Base-by-base conservation (phyloP, 2,888 invertebrate species). In the Sicus ferrugineus region DNA sequence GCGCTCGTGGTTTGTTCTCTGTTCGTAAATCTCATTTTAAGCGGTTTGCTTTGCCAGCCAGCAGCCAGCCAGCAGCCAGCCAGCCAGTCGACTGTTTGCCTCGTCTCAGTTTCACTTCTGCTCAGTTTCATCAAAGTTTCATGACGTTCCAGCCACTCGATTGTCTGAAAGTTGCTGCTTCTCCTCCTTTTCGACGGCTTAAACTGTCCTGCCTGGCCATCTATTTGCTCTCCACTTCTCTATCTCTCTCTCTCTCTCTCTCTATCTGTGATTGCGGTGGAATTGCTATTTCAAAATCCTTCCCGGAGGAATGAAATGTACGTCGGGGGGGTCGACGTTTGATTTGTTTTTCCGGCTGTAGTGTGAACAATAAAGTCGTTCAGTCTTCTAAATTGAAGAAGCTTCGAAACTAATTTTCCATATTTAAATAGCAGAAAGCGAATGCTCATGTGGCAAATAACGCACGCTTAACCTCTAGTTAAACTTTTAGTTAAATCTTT, bases 101-200 rank as follows among this genome's bases (percentile, higher is more conserved):
- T 66, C 48, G 68, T 52, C 38, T 38, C 61, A 61, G n/a, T 61
- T 61, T 23, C 2, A n/a, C n/a, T n/a, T n/a, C n/a, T n/a, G 26
- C 5, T n/a, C 42, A 59, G 63, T 65, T 65, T 21, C 68, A 52
- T 68, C 42, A 61, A 68, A 71, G 68, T 68, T 68, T 64, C 30
- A 52, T 71, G 70, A 23, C 65, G 59, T 68, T 68, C 65, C 65
- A 65, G 42, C 65, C 65, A 65, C 68, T 68, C 64, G 64, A 68
- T 68, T 68, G 68, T 67, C 68, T 38, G 52, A 34, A 61, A 68
- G 68, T 28, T 71, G 65, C 52, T 28, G 42, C 14, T 61, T 59
- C 38, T 58, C 63, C 31, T 48, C n/a, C n/a, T 26, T 23, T 19
- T 26, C 21, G 58, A 26, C 26, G 52, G 26, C 14, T 23, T 61